phyloP scores from a whole-genome alignment of 2,797 vertebrate species.

The Poeciliopsis infans region DNA sequence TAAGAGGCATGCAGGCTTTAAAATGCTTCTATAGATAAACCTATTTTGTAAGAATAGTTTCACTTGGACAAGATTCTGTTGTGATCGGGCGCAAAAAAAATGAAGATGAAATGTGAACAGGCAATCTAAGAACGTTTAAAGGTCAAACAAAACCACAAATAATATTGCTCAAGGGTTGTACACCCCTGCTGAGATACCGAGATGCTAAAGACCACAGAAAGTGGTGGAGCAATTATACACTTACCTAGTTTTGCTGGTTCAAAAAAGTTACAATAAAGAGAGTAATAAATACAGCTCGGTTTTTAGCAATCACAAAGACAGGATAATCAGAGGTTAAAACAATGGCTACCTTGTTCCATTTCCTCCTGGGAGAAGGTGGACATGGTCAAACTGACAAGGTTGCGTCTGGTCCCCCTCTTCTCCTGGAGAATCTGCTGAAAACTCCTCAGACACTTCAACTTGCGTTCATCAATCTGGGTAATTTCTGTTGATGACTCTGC shows the following conservation, averaged over 20 bases:
- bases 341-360: conserved; percentile 74
- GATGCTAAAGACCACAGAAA: neutral
- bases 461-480: conserved; percentile 84
- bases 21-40: neutral
- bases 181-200: neutral
- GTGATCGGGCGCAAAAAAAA: neutral
- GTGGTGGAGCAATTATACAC: neutral
- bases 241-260: no score
- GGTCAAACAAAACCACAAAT: neutral
- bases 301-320: conserved; percentile 1
- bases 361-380: conserved; percentile 85
- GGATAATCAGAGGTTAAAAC: neutral
- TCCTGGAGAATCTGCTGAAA: conserved; percentile 93
- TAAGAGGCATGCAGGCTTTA: neutral
- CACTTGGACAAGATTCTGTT: neutral
- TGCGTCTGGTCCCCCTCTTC: conserved; percentile 89
- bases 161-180: neutral
- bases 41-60: neutral
- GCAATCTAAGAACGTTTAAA: neutral
- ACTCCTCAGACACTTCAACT: conserved; percentile 88
- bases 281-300: neutral
- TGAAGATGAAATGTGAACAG: neutral
- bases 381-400: conserved; percentile 85
- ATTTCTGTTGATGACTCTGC: conserved; percentile 43
- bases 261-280: neutral